Evolutionary conservation across 1,140 invertebrate species (phyloP), one percentile per base, ranked within the genome.

Genomic region (Orussus abietinus): DNA sequence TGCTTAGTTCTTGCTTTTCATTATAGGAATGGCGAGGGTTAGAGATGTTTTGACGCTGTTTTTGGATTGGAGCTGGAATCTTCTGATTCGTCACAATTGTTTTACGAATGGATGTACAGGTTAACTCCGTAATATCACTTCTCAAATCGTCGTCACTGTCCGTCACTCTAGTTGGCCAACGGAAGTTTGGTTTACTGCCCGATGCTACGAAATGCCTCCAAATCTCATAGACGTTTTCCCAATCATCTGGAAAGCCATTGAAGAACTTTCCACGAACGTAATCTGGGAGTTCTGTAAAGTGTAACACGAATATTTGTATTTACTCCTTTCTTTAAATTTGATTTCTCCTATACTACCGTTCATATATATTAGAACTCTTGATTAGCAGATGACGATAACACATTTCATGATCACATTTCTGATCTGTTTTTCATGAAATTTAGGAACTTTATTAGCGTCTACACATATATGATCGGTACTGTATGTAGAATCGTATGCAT

Each of bases 231-330:
- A 71, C 56, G 33, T 69, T 66, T 37, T 64, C 42, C 69, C 69
- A 73, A 42, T 73, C 68, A 15, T 73, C 64, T 2, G 69, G 69
- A 53, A 73, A 73, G 17, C 69, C 70, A 37, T 68, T 64, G 10
- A 43, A 46, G 49, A 73, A 73, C 57, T 68, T 70, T 1, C 46
- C 50, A 10, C 56, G 35, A 5, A 73, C 43, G 43, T 68, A 73
- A 12, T 60, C 55, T 5, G 69, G 69, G 11, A 72, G 36, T 40
- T 57, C 67, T 70, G 17, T 3, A 39, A 37, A 35, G 5, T 14
- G 17, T 3, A 7, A 17, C 17, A 14, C 6, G 31, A 32, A 32
- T 14, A 14, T 14, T n/a, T 32, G 7, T 10, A 10, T 9, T 26
- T 11, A 26, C 25, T 11, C 9, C 11, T 26, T 9, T 9, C 1